phyloP scores from a whole-genome alignment of 2,113 vertebrate genomes.

The Trematocara macrostoma region DNA sequence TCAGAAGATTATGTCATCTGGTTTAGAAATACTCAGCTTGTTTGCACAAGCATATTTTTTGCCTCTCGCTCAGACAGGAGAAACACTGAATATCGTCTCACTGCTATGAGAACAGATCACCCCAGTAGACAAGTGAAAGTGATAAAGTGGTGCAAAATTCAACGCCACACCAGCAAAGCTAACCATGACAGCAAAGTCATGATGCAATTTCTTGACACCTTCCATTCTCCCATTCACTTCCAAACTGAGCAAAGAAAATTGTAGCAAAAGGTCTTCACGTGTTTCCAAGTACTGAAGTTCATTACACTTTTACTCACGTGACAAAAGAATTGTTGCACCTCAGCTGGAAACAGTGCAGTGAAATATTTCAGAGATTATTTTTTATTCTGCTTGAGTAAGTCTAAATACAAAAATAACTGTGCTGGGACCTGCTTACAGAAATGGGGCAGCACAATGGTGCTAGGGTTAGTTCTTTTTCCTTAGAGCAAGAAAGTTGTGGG shows the following conservation, averaged over 20 bases:
- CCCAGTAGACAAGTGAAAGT: neutral
- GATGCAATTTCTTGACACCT: neutral
- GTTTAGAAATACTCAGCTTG: neutral
- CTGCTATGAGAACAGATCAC: constrained; percentile 11
- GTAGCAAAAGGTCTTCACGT: neutral
- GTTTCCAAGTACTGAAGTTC: neutral
- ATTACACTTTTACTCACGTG: neutral
- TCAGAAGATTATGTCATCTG: neutral
- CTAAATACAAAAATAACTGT: neutral
- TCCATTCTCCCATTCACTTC: neutral
- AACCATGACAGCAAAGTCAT: neutral
- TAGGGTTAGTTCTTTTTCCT: neutral
- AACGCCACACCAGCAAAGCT: neutral
- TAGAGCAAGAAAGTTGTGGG: neutral
- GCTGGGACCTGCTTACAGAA: neutral
- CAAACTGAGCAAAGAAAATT: neutral
- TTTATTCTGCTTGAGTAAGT: neutral
- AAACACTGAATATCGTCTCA: neutral
- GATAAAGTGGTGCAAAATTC: constrained; percentile 33
- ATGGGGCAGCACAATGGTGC: neutral
- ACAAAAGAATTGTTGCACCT: neutral
- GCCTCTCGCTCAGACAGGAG: constrained; percentile 3
- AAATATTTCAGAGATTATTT: neutral
- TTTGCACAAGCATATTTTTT: constrained; percentile 37
- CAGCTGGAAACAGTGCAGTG: neutral